Evolutionary conservation across 1,140 invertebrate genomes (phyloP).

Genomic region (Archivesica marissinica): DNA sequence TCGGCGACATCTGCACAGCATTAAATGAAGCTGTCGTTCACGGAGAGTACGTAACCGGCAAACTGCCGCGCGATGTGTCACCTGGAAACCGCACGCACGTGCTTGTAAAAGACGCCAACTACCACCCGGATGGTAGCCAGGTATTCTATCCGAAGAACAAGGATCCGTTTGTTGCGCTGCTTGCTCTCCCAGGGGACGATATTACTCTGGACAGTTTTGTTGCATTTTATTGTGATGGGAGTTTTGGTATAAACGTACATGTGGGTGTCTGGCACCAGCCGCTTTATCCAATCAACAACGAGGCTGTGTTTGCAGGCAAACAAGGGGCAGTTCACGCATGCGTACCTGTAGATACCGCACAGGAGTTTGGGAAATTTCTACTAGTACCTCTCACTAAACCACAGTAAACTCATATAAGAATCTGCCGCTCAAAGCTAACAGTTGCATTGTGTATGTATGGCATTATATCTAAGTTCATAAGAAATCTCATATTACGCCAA

Average conservation of each 20-base stretch:
- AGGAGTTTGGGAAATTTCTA: slow-evolving; percentile 58
- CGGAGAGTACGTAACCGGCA: slow-evolving; percentile 39
- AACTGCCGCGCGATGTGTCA: slow-evolving; percentile 23
- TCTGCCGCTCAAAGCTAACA: too few species aligned
- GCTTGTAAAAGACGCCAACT: slow-evolving; percentile 61
- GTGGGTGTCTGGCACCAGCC: slow-evolving; percentile 65
- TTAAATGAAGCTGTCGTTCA: slow-evolving; percentile 24
- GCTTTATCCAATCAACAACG: slow-evolving; percentile 59
- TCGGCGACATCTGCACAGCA: slow-evolving; percentile 15
- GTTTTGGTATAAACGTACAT: slow-evolving; percentile 61
- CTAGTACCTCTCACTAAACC: slow-evolving; percentile 51
- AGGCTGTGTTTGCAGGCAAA: slow-evolving; percentile 56
- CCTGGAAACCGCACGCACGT: slow-evolving; percentile 48
- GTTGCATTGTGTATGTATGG: too few species aligned
- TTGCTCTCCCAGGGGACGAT: slow-evolving; percentile 65
- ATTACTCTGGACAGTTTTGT: slow-evolving; percentile 53
- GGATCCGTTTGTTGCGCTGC: slow-evolving; percentile 55
- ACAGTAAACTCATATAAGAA: too few species aligned
- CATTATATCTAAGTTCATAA: too few species aligned
- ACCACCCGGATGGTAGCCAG: slow-evolving; percentile 66
- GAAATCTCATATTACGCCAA: too few species aligned
- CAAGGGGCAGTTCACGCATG: slow-evolving; percentile 64
- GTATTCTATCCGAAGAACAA: slow-evolving; percentile 59
- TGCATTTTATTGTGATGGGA: slow-evolving; percentile 67
- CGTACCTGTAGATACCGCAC: slow-evolving; percentile 47